Percentiles rank a stretch among this genome's conserved stretches.
Evolutionary conservation across 2,797 vertebrate species (phyloP).

Genomic region (Poecilia picta): DNA sequence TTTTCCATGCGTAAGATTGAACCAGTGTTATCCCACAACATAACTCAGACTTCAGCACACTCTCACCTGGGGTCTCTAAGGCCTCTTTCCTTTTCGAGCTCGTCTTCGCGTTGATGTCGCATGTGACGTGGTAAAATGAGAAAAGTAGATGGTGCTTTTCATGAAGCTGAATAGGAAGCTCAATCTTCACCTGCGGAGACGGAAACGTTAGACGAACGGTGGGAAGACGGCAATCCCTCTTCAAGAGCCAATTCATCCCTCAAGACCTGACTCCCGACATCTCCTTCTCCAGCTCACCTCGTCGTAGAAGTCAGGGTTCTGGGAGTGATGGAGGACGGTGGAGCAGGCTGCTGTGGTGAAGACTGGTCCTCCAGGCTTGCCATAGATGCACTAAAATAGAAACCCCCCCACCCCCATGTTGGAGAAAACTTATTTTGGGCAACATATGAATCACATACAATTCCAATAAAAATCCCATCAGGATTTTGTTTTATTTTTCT

Average conservation of each 20-base stretch:
- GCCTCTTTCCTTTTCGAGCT: conserved; percentile 96
- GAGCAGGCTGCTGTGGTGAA: conserved; percentile 90
- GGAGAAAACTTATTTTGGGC: conserved; percentile 13
- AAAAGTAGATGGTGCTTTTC: conserved; percentile 98
- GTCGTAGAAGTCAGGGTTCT: conserved; percentile 97
- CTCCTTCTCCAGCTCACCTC: conserved; percentile 82
- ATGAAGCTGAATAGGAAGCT: conserved; percentile 95
- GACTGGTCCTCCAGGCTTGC: conserved; percentile 92
- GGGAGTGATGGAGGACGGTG: conserved; percentile 94
- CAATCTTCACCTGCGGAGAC: conserved; percentile 91
- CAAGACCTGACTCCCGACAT: background rate
- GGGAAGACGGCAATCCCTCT: background rate
- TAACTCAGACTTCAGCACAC: background rate
- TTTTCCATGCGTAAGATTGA: background rate
- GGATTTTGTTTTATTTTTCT: background rate
- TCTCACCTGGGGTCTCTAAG: conserved; percentile 93
- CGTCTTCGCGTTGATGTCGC: conserved; percentile 98
- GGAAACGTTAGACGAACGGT: background rate
- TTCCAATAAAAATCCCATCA: conserved; percentile 16
- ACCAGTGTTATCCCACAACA: background rate
- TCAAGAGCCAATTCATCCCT: background rate
- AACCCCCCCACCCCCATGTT: background rate
- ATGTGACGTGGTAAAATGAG: conserved; percentile 98
- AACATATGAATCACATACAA: background rate
- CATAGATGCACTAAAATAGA: conserved; percentile 90